Conservation (phyloP, 2,888 invertebrate species). For the Blastobasis lacticolella region DNA sequence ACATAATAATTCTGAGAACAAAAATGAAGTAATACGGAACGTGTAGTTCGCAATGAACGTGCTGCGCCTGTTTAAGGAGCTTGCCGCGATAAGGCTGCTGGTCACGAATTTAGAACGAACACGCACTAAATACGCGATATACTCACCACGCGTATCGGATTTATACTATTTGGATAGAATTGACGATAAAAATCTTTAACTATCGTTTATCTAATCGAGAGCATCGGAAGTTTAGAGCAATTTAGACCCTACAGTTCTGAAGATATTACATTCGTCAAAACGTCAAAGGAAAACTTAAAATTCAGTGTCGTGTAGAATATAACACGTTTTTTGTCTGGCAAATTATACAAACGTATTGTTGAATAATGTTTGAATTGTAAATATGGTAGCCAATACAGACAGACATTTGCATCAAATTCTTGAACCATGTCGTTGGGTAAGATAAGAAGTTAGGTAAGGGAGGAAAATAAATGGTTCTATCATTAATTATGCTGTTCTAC, state of each 20-base stretch:
- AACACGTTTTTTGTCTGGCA: conserved; percentile 1
- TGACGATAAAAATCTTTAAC: no score
- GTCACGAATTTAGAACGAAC: conserved; percentile 45
- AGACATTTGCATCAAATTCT: no score
- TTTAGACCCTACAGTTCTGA: no score
- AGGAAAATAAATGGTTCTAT: no score
- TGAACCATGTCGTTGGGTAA: no score
- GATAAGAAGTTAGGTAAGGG: no score
- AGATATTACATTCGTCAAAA: neutral
- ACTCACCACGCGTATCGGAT: no score
- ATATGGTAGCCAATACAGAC: neutral
- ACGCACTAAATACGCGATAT: no score
- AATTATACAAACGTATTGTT: conserved; percentile 9
- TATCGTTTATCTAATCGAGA: no score
- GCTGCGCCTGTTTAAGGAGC: conserved; percentile 36
- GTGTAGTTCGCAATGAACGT: conserved; percentile 40
- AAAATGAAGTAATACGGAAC: conserved; percentile 29
- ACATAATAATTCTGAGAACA: conserved; percentile 17
- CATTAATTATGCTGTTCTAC: no score
- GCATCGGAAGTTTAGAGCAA: no score
- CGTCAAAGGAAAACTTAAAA: conserved; percentile 4
- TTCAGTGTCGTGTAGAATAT: conserved; percentile 6
- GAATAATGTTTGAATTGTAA: conserved; percentile 16
- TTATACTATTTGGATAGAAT: no score
- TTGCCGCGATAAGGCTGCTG: conserved; percentile 31